phyloP scores from a whole-genome alignment of 2,888 invertebrate species.

The Cataglyphis livida region DNA sequence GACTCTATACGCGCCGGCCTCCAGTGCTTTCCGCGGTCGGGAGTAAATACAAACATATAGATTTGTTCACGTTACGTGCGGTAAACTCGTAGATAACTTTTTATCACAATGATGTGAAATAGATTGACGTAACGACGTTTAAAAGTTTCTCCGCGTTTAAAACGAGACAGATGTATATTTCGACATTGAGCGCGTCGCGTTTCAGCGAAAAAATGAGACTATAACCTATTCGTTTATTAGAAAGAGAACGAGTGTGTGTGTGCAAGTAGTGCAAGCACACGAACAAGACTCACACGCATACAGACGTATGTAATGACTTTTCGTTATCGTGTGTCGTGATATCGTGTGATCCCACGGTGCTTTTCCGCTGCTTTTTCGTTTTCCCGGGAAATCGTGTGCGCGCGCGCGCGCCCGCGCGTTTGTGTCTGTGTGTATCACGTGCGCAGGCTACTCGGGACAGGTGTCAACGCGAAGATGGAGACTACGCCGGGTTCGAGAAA shows the following conservation, averaged over 20 bases:
- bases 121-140: background rate
- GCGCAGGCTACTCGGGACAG: background rate
- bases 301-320: background rate
- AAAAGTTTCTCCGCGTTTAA: background rate
- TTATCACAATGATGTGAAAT: background rate
- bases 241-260: background rate
- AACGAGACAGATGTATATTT: background rate
- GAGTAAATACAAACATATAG: background rate
- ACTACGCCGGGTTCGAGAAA: slow-evolving; percentile 25
- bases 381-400: background rate
- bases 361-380: background rate
- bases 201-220: no score
- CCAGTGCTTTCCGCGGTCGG: background rate
- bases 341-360: slow-evolving; percentile 34
- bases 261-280: background rate
- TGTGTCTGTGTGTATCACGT: slow-evolving; percentile 10
- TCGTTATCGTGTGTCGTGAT: slow-evolving; percentile 46
- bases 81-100: background rate
- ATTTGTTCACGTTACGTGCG: background rate
- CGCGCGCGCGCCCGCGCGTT: background rate
- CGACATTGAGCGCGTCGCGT: background rate
- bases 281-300: background rate
- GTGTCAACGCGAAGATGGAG: slow-evolving; percentile 66
- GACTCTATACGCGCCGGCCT: background rate
- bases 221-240: background rate